These are phyloP conservation scores for Eurypyga helias DNA, from an alignment of 2,113 vertebrate genomes.

Conservation along the genomic window DNA sequence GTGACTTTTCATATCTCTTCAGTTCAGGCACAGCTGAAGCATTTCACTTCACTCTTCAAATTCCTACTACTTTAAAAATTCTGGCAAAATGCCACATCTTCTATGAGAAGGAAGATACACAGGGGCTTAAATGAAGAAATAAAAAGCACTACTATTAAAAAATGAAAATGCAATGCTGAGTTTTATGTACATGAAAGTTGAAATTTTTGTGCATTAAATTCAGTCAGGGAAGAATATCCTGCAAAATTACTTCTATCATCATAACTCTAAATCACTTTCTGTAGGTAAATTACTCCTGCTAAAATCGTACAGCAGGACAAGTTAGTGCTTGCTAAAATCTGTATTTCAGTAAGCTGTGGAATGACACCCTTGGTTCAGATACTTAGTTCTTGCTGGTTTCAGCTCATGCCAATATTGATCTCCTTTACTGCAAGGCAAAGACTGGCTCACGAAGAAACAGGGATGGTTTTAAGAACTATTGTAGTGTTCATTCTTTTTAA, in stretches of 20 bases:
- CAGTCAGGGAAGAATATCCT: not conserved
- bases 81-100: not conserved
- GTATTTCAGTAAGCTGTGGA: not conserved
- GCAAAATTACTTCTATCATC: constrained; percentile 11
- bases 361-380: not conserved
- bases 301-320: not conserved
- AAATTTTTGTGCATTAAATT: constrained; percentile 8
- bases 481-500: not conserved
- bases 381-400: not conserved
- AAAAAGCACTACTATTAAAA: not conserved
- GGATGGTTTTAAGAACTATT: not conserved
- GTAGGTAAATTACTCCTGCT: not conserved
- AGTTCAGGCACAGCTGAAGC: constrained; percentile 25
- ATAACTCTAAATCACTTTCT: constrained; percentile 1
- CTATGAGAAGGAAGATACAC: not conserved
- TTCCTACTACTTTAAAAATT: constrained; percentile 19
- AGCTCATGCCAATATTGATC: not conserved
- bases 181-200: not conserved
- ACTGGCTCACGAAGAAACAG: not conserved
- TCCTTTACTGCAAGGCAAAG: constrained; percentile 1
- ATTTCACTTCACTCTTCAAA: constrained; percentile 9
- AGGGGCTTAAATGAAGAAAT: not conserved
- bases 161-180: not conserved
- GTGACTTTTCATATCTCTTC: not conserved
- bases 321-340: not conserved